phyloP scores from a whole-genome alignment of 2,888 invertebrate genomes.

The Drosophila setosimentum region DNA sequence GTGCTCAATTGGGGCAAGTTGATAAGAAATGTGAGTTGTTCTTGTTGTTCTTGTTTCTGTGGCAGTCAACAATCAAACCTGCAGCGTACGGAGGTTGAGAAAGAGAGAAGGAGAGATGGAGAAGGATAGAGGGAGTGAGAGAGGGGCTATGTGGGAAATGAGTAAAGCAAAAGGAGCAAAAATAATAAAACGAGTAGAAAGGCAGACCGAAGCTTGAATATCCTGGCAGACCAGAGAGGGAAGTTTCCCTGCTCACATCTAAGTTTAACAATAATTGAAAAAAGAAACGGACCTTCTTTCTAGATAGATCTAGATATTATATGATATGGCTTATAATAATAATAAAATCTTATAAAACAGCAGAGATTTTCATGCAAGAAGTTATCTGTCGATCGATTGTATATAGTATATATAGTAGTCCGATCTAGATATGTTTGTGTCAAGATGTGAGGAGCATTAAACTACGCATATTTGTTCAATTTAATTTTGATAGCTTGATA shows the following conservation, averaged over 20 bases:
- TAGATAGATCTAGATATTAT: too few species aligned
- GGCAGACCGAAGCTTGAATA: background rate
- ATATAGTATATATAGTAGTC: too few species aligned
- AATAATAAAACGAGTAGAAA: background rate
- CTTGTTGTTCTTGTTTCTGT: conserved; percentile 32
- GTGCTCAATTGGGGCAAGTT: conserved; percentile 56
- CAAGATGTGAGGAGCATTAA: too few species aligned
- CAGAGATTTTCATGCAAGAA: background rate
- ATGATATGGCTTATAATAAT: too few species aligned
- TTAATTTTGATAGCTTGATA: too few species aligned
- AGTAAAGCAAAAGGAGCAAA: conserved; percentile 12
- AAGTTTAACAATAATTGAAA: background rate
- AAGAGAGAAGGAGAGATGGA: background rate
- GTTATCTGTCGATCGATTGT: too few species aligned
- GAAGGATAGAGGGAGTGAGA: background rate
- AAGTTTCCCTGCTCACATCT: background rate
- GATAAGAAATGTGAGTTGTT: conserved; percentile 38
- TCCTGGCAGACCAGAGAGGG: background rate
- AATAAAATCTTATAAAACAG: background rate
- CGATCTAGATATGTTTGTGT: too few species aligned
- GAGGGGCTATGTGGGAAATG: background rate
- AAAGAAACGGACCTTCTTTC: too few species aligned
- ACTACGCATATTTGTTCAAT: too few species aligned
- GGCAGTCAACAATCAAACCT: conserved; percentile 56
- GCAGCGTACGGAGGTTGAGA: conserved; percentile 16